phyloP scores from a whole-genome alignment of 2,888 invertebrate genomes.

The Dexiosoma caninum region DNA sequence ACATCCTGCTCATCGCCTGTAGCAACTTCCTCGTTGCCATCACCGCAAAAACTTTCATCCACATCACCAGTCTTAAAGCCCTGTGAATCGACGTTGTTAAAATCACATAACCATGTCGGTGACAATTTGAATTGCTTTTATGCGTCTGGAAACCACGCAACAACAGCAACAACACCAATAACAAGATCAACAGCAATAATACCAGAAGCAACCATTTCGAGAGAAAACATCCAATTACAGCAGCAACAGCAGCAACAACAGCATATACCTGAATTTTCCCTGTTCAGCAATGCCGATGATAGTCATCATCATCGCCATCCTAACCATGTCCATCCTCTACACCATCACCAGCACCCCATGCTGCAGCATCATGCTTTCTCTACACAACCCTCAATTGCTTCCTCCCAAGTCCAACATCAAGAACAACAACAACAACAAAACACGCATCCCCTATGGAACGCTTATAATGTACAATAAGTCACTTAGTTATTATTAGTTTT shows the following conservation, averaged over 20 bases:
- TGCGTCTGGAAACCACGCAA: constrained; percentile 28
- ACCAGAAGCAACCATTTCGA: constrained; percentile 25
- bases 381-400: background rate
- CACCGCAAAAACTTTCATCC: constrained; percentile 43
- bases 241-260: constrained; percentile 37
- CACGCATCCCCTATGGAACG: constrained; percentile 37
- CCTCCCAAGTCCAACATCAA: constrained; percentile 42
- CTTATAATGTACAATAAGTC: constrained; percentile 54
- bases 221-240: constrained; percentile 28
- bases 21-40: constrained; percentile 31
- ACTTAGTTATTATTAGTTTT: constrained; percentile 46
- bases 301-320: constrained; percentile 6
- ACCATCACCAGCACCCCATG: background rate
- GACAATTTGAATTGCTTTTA: constrained; percentile 52
- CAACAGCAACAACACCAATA: constrained; percentile 9
- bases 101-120: constrained; percentile 30
- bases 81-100: background rate
- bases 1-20: constrained; percentile 42
- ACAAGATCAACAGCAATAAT: constrained; percentile 22
- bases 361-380: background rate
- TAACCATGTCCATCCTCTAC: background rate
- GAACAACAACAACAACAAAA: constrained; percentile 52
- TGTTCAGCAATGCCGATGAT: constrained; percentile 22
- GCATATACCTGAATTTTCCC: constrained; percentile 21
- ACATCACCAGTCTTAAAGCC: constrained; percentile 27